Conservation (phyloP, 2,113 vertebrate genomes). For the Bungarus multicinctus region DNA sequence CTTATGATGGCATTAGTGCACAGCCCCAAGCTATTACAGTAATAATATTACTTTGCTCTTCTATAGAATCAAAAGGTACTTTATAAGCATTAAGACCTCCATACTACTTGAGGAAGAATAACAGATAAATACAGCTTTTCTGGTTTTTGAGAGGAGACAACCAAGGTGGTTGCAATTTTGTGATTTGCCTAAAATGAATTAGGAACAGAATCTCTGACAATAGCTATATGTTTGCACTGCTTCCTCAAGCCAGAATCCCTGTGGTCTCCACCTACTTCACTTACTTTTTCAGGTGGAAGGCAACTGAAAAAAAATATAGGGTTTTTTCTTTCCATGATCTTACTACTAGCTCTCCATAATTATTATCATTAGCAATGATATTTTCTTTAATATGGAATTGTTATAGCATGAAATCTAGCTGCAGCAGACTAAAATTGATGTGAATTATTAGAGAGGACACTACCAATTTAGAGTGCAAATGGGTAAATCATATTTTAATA, state of each 20-base stretch:
- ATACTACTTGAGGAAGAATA: not conserved
- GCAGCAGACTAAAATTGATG: not conserved
- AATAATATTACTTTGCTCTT: not conserved
- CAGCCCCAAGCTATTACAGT: not conserved
- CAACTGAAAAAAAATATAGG: not conserved
- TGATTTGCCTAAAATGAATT: not conserved
- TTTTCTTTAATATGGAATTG: not conserved
- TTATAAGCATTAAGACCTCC: not conserved
- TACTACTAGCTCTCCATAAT: not conserved
- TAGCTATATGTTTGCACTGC: not conserved
- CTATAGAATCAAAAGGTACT: not conserved
- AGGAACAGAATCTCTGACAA: not conserved
- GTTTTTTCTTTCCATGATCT: not conserved
- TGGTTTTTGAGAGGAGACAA: not conserved
- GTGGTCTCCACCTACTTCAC: not conserved
- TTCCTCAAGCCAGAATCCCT: not conserved
- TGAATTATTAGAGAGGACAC: not conserved
- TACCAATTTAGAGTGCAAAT: not conserved
- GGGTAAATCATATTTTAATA: not conserved
- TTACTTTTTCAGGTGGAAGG: not conserved
- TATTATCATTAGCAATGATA: not conserved
- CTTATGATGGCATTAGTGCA: rapidly evolving
- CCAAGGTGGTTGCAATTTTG: not conserved
- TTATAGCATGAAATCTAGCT: not conserved
- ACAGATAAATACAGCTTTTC: not conserved